Evolutionary conservation across 1,140 invertebrate species (phyloP), one percentile per base, ranked within the genome.

Genomic region (Pristionchus pacificus): DNA sequence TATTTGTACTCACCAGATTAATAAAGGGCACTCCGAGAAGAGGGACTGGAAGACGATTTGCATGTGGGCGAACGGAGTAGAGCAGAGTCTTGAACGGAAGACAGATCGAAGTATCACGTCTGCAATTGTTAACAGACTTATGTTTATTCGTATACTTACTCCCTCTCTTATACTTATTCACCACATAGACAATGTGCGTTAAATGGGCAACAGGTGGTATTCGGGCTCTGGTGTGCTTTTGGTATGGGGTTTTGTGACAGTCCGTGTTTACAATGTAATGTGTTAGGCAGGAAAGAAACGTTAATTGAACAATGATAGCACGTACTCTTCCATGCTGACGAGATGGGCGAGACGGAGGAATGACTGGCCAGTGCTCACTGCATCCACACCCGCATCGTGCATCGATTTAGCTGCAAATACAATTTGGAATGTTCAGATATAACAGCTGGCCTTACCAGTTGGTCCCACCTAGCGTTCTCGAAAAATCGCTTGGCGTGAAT

Each of bases 21-120:
- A 66, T n/a, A 25, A 49, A 66, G n/a, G 65, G 65, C 25, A 66
- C 49, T 49, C 65, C 65, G 6, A 66, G 65, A 14, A 38, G 65
- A 27, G 65, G 65, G 2, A 66, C 65, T 2, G 65, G 65, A 2
- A 66, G n/a, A 2, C 38, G n/a, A 30, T 66, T 66, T 2, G 65
- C 29, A 24, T 49, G 33, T 24, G 65, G 33, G 19, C n/a, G 13
- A 38, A 49, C 32, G 19, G 14, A n/a, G 14, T 66, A 31, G 13
- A 66, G 33, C 2, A 66, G 65, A 38, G 13, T 19, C 19, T 66
- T 55, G 14, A 66, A 24, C 38, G 6, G 38, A 19, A 49, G 6
- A 49, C 38, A 49, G n/a, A n/a, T n/a, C n/a, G n/a, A n/a, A n/a
- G n/a, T n/a, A n/a, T n/a, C n/a, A n/a, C n/a, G n/a, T n/a, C n/a